Evolutionary conservation across 2,888 invertebrate species (phyloP).

Genomic region (Ectobius pallidus): DNA sequence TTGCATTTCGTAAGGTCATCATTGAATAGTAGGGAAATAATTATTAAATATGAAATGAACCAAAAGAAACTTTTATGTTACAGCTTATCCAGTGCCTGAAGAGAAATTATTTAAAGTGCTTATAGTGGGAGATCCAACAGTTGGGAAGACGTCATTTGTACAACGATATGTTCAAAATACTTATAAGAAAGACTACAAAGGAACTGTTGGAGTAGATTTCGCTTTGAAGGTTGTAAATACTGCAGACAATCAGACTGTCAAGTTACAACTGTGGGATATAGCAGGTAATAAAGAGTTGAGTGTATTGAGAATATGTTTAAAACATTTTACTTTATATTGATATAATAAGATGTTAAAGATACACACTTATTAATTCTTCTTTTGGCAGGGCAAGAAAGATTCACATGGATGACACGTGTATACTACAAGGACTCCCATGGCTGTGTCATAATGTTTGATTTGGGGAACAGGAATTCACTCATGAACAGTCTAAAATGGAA

Average conservation of each 20-base stretch:
- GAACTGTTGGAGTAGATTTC: slow-evolving; percentile 65
- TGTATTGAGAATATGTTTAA: too few relatives aligned
- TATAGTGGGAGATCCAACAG: slow-evolving; percentile 58
- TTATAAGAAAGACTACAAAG: slow-evolving; percentile 59
- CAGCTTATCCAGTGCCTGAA: slow-evolving; percentile 44
- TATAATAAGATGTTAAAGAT: too few relatives aligned
- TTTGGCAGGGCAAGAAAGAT: background rate
- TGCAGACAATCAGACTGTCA: slow-evolving; percentile 59
- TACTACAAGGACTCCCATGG: background rate
- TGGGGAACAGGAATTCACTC: background rate
- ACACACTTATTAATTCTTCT: too few relatives aligned
- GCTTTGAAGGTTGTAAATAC: slow-evolving; percentile 63
- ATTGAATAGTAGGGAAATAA: too few relatives aligned
- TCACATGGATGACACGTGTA: background rate
- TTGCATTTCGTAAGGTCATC: too few relatives aligned
- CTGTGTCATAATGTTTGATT: background rate
- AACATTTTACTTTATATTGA: too few relatives aligned
- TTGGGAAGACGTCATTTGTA: slow-evolving; percentile 63
- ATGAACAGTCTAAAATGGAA: background rate
- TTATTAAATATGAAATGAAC: too few relatives aligned
- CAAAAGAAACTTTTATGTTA: too few relatives aligned
- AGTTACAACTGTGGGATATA: slow-evolving; percentile 65
- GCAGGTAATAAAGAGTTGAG: too few relatives aligned
- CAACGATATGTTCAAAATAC: slow-evolving; percentile 60
- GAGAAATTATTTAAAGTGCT: slow-evolving; percentile 58